Base-by-base conservation (phyloP, 2,113 vertebrate genomes). In the Ia io region DNA sequence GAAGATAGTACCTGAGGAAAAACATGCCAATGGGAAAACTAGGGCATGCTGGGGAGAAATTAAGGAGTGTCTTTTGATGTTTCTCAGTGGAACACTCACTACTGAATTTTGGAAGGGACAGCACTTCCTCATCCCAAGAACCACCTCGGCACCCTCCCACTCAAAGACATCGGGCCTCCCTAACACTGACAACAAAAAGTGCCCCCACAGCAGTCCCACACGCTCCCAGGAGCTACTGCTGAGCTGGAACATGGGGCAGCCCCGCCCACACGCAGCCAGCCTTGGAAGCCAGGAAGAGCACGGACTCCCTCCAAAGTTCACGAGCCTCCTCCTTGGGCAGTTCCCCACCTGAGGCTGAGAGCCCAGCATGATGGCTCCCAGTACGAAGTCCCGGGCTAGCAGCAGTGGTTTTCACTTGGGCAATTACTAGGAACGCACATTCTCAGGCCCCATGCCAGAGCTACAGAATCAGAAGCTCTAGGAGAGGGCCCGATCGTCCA, bases 401-500 rank as follows among this genome's bases (percentile, higher is more conserved):
- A 37, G 28, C 73, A 49, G 73, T 30, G 37, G 35, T 40, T n/a
- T 30, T 14, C 37, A 6, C 35, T 42, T 51, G 84, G 53, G 59
- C 53, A 71, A 51, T 0, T 51, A n/a, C 16, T 49, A 16, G 59
- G 85, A 80, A 93, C 11, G 35, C 37, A 23, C 9, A 16, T n/a
- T 49, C 42, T 35, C 63, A 17, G 70, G 71, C 53, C 77, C 22
- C 14, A 37, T 12, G 1, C n/a, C 17, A 11, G 42, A 74, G 0
- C n/a, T 47, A 63, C 13, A 56, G 61, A 42, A 9, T 16, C 25
- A 56, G 47, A 78, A 59, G 56, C 7, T 28, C 20, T 1, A 13
- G 56, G n/a, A 28, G 0, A 20, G 25, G 44, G 20, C 32, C 42
- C 20, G 0, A 20, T 2, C 4, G 32, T 14, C 35, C 8, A 8